phyloP scores from a whole-genome alignment of 2,113 vertebrate genomes.

The Guaruba guarouba region DNA sequence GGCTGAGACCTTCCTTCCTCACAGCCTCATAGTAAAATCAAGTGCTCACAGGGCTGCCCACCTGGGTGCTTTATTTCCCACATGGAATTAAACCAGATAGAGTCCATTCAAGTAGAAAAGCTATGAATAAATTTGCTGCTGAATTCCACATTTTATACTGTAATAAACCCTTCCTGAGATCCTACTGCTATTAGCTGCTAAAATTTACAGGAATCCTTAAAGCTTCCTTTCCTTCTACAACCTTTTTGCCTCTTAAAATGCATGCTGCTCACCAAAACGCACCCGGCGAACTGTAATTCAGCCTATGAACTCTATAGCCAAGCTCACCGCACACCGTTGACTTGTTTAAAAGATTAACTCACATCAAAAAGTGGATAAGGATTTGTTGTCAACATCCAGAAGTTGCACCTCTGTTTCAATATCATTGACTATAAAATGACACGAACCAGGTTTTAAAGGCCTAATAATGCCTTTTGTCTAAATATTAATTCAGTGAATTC shows the following conservation, averaged over 20 bases:
- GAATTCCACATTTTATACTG: background rate
- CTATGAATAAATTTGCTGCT: slow-evolving; percentile 33
- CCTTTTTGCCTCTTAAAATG: background rate
- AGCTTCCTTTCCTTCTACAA: background rate
- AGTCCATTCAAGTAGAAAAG: background rate
- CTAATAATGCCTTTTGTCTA: background rate
- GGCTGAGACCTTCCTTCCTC: background rate
- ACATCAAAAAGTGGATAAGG: background rate
- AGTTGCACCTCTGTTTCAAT: background rate
- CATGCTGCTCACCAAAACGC: background rate
- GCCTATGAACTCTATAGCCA: background rate
- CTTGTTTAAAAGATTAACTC: background rate
- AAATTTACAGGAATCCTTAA: background rate
- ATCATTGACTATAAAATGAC: background rate
- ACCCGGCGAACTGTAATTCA: background rate
- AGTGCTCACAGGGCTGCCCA: background rate
- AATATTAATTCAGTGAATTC: background rate
- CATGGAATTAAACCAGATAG: background rate
- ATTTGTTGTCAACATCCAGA: background rate
- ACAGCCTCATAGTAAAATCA: background rate
- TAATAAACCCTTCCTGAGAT: background rate
- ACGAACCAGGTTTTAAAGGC: background rate
- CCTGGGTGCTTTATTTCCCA: background rate
- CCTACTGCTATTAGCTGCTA: background rate
- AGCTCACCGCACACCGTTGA: background rate